phyloP scores from a whole-genome alignment of 30 jellyfish, hydroid and myxozoan genomes.

The Rhopilema esculentum region DNA sequence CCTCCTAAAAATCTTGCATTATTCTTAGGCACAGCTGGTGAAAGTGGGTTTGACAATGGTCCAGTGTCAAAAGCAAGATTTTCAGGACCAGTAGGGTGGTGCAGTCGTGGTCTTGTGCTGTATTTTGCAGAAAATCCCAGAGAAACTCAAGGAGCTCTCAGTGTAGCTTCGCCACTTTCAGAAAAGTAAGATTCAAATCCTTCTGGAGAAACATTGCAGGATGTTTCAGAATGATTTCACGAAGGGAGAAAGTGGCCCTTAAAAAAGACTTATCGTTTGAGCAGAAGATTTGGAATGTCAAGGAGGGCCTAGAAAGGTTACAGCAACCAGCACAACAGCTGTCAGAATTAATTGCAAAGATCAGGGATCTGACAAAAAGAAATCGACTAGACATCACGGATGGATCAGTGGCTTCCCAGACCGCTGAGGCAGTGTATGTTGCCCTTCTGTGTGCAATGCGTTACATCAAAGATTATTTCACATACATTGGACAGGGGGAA shows the following conservation, averaged over 20 bases:
- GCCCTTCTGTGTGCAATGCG: conserved; percentile 19
- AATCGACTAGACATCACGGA: conserved; percentile 17
- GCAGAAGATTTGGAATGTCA: no score
- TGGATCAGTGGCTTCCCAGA: conserved; percentile 14
- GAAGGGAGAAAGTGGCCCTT: conserved; percentile 20
- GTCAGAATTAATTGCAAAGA: conserved; percentile 2
- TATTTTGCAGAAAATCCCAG: neutral
- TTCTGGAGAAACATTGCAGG: conserved; percentile 2
- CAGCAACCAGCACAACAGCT: conserved; percentile 8
- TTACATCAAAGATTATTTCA: conserved; percentile 15
- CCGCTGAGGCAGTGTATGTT: conserved; percentile 12
- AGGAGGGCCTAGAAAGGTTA: neutral
- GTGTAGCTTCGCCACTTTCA: neutral
- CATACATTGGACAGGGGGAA: conserved; percentile 17
- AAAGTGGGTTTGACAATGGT: neutral
- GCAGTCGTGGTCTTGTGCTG: neutral
- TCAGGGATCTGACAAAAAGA: conserved; percentile 20
- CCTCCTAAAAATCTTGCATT: neutral
- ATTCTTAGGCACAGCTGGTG: neutral
- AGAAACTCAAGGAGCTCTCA: conserved; percentile 4
- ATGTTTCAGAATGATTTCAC: neutral
- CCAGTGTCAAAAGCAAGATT: conserved; percentile 2
- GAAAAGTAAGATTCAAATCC: conserved; percentile 1
- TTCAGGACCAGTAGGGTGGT: neutral
- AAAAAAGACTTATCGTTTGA: no score